Conservation (phyloP, 2,113 vertebrate genomes). For the Oenanthe melanoleuca region DNA sequence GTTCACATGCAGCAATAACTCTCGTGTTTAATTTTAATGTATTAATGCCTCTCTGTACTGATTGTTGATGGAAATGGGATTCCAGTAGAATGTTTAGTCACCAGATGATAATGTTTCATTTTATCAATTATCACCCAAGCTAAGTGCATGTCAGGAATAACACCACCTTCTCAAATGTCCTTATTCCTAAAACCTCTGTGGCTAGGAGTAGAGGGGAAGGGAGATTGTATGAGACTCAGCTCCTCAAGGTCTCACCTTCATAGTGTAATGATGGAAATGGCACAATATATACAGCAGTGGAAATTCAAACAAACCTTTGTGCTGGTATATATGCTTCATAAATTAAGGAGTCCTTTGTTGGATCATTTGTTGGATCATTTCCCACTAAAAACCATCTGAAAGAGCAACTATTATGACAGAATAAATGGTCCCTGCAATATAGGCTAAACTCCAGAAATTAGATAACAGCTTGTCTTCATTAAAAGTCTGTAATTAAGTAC, state of each 20-base stretch:
- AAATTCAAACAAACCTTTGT: not conserved
- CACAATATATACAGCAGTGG: not conserved
- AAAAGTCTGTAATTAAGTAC: not conserved
- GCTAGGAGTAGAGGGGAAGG: not conserved
- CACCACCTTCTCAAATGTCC: not conserved
- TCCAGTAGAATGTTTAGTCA: not conserved
- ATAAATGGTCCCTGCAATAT: not conserved
- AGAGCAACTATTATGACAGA: conserved; percentile 6
- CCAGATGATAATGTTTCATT: not conserved
- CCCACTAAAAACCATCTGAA: not conserved
- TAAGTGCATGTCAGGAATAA: not conserved
- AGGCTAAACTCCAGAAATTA: not conserved
- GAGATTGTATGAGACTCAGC: not conserved
- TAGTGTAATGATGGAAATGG: not conserved
- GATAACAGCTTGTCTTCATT: not conserved
- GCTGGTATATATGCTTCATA: not conserved
- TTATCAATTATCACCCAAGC: not conserved
- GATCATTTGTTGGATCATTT: not conserved
- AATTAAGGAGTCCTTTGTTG: not conserved
- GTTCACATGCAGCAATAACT: not conserved
- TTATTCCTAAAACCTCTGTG: not conserved
- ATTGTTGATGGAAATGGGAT: not conserved
- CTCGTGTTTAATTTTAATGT: not conserved
- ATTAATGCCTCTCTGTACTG: not conserved
- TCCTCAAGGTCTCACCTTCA: not conserved